Evolutionary conservation across 2,113 vertebrate genomes (phyloP), one percentile per base, ranked within the genome.

Genomic region (Macrotus californicus): DNA sequence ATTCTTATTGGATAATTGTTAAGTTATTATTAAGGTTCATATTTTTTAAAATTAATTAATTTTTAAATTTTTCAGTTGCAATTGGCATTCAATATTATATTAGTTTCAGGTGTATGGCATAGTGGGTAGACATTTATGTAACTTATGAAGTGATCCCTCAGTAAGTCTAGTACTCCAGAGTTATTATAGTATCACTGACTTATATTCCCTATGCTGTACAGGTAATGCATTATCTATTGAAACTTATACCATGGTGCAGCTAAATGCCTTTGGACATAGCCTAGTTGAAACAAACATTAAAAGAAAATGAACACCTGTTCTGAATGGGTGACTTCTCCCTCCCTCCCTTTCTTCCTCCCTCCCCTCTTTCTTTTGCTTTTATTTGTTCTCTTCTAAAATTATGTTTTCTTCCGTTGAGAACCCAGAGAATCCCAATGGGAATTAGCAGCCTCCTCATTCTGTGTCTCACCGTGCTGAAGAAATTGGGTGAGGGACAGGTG

Each of bases 271-370:
- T 92, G 48, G 92, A 39, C 39, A 64, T 7, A 85, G 34, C 7
- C 66, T 77, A 1, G 61, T 26, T 43, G 59, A 77, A 69, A 94
- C 87, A 90, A 64, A 70, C 13, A 48, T 61, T 54, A 67, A 77
- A 93, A 93, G 46, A 16, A 52, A 94, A 87, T 92, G 67, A 82
- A 48, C 5, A 81, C 85, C 29, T 95, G 26, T 77, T 91, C 34
- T 92, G 24, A 66, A 54, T 73, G 22, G 2, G 16, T 83, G 39
- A 6, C 3, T 84, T 92, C 80, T 83, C 13, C 12, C 24, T 29
- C 5, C 13, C 22, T 14, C 9, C 36, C 15, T 6, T 36, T 1
- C 48, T 18, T 3, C 59, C 18, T 22, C 14, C 36, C 8, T 52
- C 3, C 12, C 16, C 14, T 16, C 12, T 34, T 12, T 5, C 4